phyloP scores from a whole-genome alignment of 2,797 vertebrate species.

The Xenopus petersii region DNA sequence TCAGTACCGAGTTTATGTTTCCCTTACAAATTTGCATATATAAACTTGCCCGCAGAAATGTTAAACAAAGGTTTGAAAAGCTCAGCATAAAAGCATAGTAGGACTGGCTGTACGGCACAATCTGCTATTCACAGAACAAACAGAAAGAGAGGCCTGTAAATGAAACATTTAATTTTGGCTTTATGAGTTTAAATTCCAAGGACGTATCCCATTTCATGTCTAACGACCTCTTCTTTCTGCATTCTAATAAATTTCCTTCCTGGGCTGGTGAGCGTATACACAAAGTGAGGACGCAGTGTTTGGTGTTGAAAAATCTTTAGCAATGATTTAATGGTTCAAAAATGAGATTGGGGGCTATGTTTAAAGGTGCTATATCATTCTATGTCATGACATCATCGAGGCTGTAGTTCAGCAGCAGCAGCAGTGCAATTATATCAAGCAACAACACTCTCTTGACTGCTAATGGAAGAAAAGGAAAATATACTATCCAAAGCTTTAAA shows the following conservation, averaged over 20 bases:
- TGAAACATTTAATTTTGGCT: constrained; percentile 7
- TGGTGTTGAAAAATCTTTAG: constrained; percentile 16
- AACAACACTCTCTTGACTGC: not conserved
- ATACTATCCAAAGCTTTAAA: not conserved
- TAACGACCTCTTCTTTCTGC: constrained; percentile 13
- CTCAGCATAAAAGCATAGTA: not conserved
- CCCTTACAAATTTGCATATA: no score
- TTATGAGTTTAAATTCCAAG: constrained; percentile 11
- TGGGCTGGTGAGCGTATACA: constrained; percentile 2
- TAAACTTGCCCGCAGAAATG: no score
- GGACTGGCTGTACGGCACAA: not conserved
- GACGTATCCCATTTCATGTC: constrained; percentile 2
- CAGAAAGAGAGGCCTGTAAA: not conserved
- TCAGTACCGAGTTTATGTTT: no score
- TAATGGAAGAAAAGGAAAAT: not conserved
- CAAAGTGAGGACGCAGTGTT: constrained; percentile 2
- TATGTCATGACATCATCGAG: constrained; percentile 11
- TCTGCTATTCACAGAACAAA: not conserved
- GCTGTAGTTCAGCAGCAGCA: not conserved
- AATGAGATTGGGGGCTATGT: constrained; percentile 10
- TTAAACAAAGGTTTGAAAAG: no score
- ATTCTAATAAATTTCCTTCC: constrained; percentile 12
- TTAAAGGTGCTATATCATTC: constrained; percentile 4
- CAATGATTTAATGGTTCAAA: constrained; percentile 21
- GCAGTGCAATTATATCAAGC: not conserved